Evolutionary conservation across 2,797 vertebrate species (phyloP).

Genomic region (Dryobates pubescens): DNA sequence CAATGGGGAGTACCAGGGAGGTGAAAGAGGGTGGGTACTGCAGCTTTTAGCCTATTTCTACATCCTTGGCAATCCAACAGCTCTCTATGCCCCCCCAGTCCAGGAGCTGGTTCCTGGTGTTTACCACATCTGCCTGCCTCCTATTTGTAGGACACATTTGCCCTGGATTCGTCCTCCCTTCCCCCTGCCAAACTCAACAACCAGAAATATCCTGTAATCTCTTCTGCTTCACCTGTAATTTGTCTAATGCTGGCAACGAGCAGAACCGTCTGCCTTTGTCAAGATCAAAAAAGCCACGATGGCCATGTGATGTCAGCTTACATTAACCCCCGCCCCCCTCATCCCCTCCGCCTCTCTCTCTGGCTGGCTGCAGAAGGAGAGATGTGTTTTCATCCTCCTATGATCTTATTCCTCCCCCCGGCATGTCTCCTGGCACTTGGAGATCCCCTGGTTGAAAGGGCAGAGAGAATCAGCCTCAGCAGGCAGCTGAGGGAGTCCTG

Average conservation of each 20-base stretch:
- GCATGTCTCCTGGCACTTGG: neutral
- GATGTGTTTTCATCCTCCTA: neutral
- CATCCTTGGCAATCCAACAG: neutral
- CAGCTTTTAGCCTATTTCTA: neutral
- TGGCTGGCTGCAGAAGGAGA: neutral
- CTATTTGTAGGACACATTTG: neutral
- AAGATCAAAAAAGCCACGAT: conserved; percentile 35
- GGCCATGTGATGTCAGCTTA: conserved; percentile 42
- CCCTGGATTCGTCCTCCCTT: neutral
- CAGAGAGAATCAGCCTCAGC: neutral
- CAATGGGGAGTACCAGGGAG: neutral
- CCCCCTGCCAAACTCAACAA: neutral
- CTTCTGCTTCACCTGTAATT: conserved; percentile 71
- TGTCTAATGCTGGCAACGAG: conserved; percentile 19
- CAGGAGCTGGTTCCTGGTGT: neutral
- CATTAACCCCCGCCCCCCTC: neutral
- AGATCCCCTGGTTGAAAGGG: neutral
- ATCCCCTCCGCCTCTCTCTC: neutral
- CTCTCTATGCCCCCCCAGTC: neutral
- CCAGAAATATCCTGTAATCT: conserved; percentile 59
- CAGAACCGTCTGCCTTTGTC: conserved; percentile 54
- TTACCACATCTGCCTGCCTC: neutral
- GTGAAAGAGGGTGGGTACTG: neutral
- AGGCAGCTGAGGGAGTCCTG: neutral
- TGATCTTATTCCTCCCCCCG: neutral